A percentile compares a stretch with the other conserved stretches of the same genome.
Conservation (phyloP, 2,797 vertebrate species). For the Sebastes itinus region DNA sequence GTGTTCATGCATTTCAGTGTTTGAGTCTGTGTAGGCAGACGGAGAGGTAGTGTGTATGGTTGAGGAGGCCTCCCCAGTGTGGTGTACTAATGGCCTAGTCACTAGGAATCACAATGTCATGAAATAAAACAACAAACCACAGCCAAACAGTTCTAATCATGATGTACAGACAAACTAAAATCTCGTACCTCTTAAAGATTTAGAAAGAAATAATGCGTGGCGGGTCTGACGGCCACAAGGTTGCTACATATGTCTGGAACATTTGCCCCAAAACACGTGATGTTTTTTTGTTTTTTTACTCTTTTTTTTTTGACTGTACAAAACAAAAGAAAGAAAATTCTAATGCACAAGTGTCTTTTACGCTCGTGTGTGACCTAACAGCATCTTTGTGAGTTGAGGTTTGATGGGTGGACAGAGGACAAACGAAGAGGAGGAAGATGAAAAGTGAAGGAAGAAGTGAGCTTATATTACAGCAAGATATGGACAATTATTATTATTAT, state of each 20-base stretch:
- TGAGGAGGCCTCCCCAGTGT: conserved; percentile 78
- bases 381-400: conserved; percentile 52
- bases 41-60: conserved; percentile 77
- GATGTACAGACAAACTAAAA: conserved; percentile 60
- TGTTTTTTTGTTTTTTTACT: neutral
- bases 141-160: conserved; percentile 64
- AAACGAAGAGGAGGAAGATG: conserved; percentile 1
- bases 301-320: conserved; percentile 36
- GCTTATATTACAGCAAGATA: conserved; percentile 47
- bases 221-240: conserved; percentile 58
- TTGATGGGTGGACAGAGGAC: conserved; percentile 12
- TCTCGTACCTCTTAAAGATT: conserved; percentile 29
- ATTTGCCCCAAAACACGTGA: conserved; percentile 20
- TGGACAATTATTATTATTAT: neutral
- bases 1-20: conserved; percentile 53
- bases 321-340: conserved; percentile 35
- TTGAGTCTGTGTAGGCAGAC: conserved; percentile 65
- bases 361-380: conserved; percentile 39
- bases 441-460: conserved; percentile 12
- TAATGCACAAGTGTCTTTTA: conserved; percentile 44
- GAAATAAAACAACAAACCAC: conserved; percentile 65
- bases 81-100: conserved; percentile 74
- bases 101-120: conserved; percentile 77
- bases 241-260: conserved; percentile 80
- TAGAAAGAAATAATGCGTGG: conserved; percentile 45